Percentiles rank a stretch among this genome's conserved stretches.
Conservation (phyloP, 2,888 invertebrate species). For the Standfussiana lucernea region DNA sequence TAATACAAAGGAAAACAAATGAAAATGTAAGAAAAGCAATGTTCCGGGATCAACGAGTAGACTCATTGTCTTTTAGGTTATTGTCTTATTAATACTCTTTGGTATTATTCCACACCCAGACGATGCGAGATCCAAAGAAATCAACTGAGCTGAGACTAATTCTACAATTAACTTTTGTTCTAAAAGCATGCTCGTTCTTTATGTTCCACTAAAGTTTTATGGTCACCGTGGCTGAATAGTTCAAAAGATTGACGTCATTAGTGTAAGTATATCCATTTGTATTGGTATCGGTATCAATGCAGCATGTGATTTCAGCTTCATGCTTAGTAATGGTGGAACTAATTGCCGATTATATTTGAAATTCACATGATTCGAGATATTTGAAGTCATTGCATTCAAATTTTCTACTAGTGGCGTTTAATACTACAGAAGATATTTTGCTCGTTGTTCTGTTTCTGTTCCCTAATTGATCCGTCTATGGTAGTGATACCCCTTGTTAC, state of each 20-base stretch:
- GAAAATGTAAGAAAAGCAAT: constrained; percentile 16
- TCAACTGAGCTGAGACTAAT: constrained; percentile 61
- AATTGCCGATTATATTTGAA: constrained; percentile 45
- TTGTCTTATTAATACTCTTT: constrained; percentile 23
- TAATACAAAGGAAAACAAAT: constrained; percentile 30
- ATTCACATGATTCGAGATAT: constrained; percentile 23
- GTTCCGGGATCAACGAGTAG: constrained; percentile 4
- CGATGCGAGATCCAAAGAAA: constrained; percentile 54
- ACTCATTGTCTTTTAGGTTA: constrained; percentile 16
- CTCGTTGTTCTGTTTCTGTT: neutral
- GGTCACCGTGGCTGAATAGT: constrained; percentile 69
- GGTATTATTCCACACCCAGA: constrained; percentile 41
- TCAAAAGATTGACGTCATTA: constrained; percentile 74
- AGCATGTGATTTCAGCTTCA: constrained; percentile 36
- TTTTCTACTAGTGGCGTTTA: neutral
- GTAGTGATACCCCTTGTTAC: neutral
- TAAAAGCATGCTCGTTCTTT: constrained; percentile 45
- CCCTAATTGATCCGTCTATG: neutral
- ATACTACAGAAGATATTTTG: neutral
- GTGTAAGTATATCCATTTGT: constrained; percentile 40
- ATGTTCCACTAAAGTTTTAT: constrained; percentile 64
- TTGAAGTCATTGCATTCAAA: constrained; percentile 3
- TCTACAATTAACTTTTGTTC: constrained; percentile 64
- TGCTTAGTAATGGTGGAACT: constrained; percentile 30
- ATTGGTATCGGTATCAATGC: constrained; percentile 45